Base-by-base conservation (phyloP, 2,113 vertebrate species). In the Microtus pennsylvanicus region DNA sequence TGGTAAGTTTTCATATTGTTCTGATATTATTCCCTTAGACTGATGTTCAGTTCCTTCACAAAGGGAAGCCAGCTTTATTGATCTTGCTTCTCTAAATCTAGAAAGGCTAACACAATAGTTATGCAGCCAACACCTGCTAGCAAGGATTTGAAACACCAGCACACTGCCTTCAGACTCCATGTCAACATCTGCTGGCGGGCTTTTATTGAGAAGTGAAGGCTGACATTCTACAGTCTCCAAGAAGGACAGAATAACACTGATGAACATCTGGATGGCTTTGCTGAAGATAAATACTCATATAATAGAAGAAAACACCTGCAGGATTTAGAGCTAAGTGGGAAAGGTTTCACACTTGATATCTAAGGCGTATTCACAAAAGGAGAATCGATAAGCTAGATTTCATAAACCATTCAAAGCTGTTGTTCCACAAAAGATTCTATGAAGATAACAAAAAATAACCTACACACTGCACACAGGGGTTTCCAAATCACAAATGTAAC, bases 351-450 rank as follows among this genome's bases (percentile, higher is more conserved):
- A 70, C 13, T 76, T 87, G 30, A 72, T 35, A 94, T 2, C 5
- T 16, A 76, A 76, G 13, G 42, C 7, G 55, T 82, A 92, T 33
- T 30, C 17, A 52, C 14, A 45, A 69, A 67, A 38, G 35, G 89
- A 87, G 63, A 92, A 76, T 16, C 63, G 74, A 61, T 72, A 91
- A 70, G n/a, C 28, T 89, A 72, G 16, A 67, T 24, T 1, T 52
- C 16, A 67, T 89, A 87, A 92, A 86, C 89, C 89, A 69, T 69
- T 89, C 45, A 89, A 89, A 86, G 11, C 13, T 95, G 30, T 16
- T 70, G 22, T 70, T 91, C 35, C 55, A 19, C 28, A 45, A 93
- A 83, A 52, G 38, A 70, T 7, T 75, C 16, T 19, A 16, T 24
- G 35, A 91, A 93, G 17, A 38, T 63, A 42, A 83, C 69, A 50